Percentiles rank a stretch among this genome's conserved stretches.
Evolutionary conservation across 2,113 vertebrate genomes (phyloP).

Genomic region (Tauraco erythrolophus): DNA sequence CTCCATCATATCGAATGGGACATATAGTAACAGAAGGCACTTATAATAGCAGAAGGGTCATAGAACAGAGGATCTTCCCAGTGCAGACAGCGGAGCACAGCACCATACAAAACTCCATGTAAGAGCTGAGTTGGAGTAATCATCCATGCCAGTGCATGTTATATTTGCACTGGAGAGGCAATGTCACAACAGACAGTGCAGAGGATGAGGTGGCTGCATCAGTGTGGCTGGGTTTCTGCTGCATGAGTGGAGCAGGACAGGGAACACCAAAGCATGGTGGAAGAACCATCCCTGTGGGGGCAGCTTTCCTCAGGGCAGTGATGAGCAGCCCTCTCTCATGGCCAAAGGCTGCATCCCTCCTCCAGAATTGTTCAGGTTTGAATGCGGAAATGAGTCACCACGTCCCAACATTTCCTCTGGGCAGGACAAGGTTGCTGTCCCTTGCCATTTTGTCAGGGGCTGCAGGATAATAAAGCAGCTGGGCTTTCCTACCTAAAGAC

Average conservation of each 20-base stretch:
- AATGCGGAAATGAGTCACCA: background rate
- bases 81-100: background rate
- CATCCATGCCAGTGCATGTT: fast-evolving
- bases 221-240: background rate
- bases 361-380: background rate
- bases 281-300: background rate
- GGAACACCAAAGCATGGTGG: background rate
- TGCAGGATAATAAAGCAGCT: background rate
- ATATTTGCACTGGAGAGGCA: background rate
- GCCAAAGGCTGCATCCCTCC: background rate
- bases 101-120: background rate
- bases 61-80: background rate
- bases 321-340: background rate
- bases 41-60: no score
- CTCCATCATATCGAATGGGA: no score
- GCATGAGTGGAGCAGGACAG: background rate
- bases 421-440: background rate
- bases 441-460: background rate
- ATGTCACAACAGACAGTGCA: background rate
- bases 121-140: background rate
- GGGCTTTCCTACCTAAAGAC: background rate
- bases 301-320: background rate
- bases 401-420: fast-evolving
- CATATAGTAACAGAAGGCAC: no score
- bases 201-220: background rate